Evolutionary conservation across 2,113 vertebrate genomes (phyloP).

Genomic region (Benitochromis conjunctus): DNA sequence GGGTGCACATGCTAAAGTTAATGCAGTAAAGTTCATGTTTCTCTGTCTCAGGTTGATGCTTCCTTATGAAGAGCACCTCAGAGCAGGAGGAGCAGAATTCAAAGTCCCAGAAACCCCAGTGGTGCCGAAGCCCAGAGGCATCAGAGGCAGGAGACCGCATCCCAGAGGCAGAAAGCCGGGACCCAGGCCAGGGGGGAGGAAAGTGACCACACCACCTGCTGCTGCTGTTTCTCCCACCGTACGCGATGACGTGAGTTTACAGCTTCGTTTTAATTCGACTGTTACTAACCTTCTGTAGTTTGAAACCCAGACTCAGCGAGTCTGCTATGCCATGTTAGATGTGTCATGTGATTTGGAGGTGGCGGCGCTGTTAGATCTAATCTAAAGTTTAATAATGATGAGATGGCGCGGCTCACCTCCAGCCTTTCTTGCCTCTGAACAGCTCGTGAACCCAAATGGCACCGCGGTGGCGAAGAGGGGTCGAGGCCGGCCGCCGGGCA

Average conservation of each 20-base stretch:
- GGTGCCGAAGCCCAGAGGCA: conserved; percentile 15
- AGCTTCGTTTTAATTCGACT: neutral
- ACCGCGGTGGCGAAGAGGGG: conserved; percentile 59
- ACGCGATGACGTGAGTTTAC: neutral
- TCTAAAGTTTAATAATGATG: too few species aligned
- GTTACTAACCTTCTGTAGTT: neutral
- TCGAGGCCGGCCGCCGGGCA: conserved; percentile 70
- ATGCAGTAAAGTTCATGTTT: neutral
- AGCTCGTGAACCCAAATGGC: conserved; percentile 33
- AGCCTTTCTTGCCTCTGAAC: neutral
- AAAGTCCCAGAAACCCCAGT: conserved; percentile 48
- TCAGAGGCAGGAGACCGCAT: conserved; percentile 47
- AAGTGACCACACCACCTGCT: neutral
- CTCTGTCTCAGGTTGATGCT: conserved; percentile 65
- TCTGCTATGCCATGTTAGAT: too few species aligned
- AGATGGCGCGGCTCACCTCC: rapidly evolving
- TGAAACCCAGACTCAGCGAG: too few species aligned
- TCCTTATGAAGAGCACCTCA: conserved; percentile 72
- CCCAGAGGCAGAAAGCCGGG: conserved; percentile 47
- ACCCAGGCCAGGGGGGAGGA: conserved; percentile 49
- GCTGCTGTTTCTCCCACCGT: neutral
- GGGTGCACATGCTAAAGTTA: neutral
- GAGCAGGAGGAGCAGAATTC: conserved; percentile 53
- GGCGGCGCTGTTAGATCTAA: too few species aligned
- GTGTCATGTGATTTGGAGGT: too few species aligned